Base-by-base conservation (phyloP, 2,113 vertebrate genomes). In the Elephantulus edwardii region DNA sequence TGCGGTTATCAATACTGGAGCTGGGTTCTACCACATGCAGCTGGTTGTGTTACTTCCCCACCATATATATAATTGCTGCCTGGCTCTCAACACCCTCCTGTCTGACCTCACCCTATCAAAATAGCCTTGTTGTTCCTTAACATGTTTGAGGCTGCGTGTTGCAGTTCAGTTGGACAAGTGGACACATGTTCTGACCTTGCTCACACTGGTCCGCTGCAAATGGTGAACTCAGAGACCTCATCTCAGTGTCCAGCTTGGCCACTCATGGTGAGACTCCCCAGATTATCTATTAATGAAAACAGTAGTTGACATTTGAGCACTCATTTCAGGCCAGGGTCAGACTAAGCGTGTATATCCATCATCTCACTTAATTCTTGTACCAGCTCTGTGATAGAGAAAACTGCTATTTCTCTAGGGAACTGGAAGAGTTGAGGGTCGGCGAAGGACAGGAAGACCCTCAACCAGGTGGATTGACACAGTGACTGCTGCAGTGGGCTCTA, bases 281-380 rank as follows among this genome's bases (percentile, higher is more conserved):
- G 54, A 86, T 81, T 28, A 56, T 13, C 28, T 50, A 90, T 86
- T 90, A 74, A 85, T 82, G 64, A 58, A 83, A 88, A n/a, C 8
- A 79, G 0, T 2, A 89, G 24, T 22, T 83, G 42, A 77, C 42
- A 22, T 66, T n/a, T 70, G 20, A 77, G 62, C n/a, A 19, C 6
- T 77, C 38, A 54, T 33, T 74, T 86, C 89, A 83, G 50, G 54
- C 46, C 70, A 54, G 11, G 9, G n/a, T 38, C 52, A 79, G 70
- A 70, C n/a, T 30, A 58, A 56, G 68, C 24, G 68, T 40, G 28
- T 40, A 30, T 26, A 58, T 52, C 46, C 75, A 60, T 26, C 13
- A 64, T 83, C 24, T 90, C 77, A 3, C 58, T 54, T 44, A 58
- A 64, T 48, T 75, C 78, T 81, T 40, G n/a, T 35, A 48, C 42